Evolutionary conservation across 2,888 invertebrate species (phyloP).

Genomic region (Apotomis capreana): DNA sequence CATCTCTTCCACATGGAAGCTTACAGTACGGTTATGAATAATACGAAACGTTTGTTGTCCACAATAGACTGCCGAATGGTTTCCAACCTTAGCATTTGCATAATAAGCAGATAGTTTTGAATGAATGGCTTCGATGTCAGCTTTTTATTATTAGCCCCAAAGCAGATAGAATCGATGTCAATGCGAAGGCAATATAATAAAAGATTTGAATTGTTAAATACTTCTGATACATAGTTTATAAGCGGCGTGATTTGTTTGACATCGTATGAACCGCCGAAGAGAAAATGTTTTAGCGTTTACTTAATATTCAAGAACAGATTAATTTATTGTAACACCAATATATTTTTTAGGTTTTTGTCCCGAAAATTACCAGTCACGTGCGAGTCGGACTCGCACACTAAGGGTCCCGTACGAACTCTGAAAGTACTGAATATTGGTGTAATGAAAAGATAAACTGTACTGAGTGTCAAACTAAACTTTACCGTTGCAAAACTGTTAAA

Average conservation of each 20-base stretch:
- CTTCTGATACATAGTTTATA: background rate
- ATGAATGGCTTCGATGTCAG: constrained; percentile 37
- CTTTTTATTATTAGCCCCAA: constrained; percentile 38
- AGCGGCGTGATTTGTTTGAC: constrained; percentile 17
- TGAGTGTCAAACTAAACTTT: too few species aligned
- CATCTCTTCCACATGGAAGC: constrained; percentile 44
- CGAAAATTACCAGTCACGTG: too few species aligned
- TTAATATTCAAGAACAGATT: too few species aligned
- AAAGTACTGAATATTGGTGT: too few species aligned
- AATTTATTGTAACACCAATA: too few species aligned
- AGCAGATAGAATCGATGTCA: constrained; percentile 31
- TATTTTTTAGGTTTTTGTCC: too few species aligned
- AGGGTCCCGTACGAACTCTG: too few species aligned
- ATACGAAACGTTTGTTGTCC: constrained; percentile 52
- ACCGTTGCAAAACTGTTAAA: too few species aligned
- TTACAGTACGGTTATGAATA: constrained; percentile 57
- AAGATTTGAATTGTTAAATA: constrained; percentile 23
- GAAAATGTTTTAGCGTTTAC: background rate
- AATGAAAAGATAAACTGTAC: too few species aligned
- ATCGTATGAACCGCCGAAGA: background rate
- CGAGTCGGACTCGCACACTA: too few species aligned
- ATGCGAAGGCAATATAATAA: constrained; percentile 27
- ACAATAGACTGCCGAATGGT: constrained; percentile 48
- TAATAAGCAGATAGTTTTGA: constrained; percentile 48
- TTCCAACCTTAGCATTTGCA: constrained; percentile 57